A percentile compares a stretch with the other conserved stretches of the same genome.
Conservation (phyloP, 2,888 invertebrate genomes). For the Acanthosepion lycidas region DNA sequence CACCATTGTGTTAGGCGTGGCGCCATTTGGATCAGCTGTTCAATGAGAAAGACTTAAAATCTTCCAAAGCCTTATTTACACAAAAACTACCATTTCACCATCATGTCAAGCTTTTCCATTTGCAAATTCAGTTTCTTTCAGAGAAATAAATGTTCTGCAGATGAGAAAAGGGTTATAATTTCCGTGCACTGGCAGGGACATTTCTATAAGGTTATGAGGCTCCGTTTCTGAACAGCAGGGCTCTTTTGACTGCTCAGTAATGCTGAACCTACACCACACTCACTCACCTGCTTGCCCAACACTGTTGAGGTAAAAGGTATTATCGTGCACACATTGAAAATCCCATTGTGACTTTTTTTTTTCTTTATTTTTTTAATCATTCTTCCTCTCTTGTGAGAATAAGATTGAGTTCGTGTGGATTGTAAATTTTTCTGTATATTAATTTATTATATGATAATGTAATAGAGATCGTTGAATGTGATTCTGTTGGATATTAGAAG, state of each 20-base stretch:
- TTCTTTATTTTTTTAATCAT: background rate
- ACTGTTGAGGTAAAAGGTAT: background rate
- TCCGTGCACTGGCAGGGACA: background rate
- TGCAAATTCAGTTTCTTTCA: background rate
- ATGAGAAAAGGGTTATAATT: background rate
- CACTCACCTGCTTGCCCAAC: background rate
- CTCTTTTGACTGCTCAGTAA: background rate
- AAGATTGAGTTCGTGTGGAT: background rate
- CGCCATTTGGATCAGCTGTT: background rate
- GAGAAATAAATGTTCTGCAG: background rate
- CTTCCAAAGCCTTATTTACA: slow-evolving; percentile 33
- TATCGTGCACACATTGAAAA: background rate
- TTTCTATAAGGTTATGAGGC: background rate
- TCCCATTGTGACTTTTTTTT: background rate
- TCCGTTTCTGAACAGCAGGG: background rate
- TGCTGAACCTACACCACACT: background rate
- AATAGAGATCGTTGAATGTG: background rate
- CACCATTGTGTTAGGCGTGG: background rate
- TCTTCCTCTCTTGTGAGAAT: background rate
- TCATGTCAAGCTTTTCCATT: background rate
- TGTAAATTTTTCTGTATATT: background rate
- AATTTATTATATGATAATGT: background rate
- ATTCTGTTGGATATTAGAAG: background rate
- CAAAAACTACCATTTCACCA: background rate
- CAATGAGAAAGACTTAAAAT: background rate